Conservation (phyloP, 2,888 invertebrate species). For the Arenicola marina region DNA sequence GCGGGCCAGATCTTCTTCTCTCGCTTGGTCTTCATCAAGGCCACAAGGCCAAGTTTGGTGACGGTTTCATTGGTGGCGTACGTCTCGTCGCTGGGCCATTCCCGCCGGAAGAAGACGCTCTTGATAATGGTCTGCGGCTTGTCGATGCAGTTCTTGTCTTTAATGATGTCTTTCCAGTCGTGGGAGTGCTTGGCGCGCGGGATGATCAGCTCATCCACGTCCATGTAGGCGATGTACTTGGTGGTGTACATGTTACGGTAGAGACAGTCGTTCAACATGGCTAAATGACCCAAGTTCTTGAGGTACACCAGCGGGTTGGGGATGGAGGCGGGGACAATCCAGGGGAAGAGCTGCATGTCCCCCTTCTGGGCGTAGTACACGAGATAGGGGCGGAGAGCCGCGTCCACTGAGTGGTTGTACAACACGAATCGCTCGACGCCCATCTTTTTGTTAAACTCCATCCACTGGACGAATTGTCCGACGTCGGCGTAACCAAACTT, state of each 20-base stretch:
- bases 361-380: constrained; percentile 1
- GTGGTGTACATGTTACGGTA: constrained; percentile 45
- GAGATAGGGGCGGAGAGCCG: neutral
- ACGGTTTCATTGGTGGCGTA: neutral
- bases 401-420: constrained; percentile 6
- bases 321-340: neutral
- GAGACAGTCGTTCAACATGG: constrained; percentile 47
- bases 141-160: neutral
- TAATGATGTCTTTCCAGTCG: neutral
- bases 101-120: constrained; percentile 1
- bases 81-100: constrained; percentile 2
- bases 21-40: neutral
- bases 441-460: constrained; percentile 4
- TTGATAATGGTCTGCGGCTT: neutral
- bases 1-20: constrained; percentile 1
- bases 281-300: constrained; percentile 1
- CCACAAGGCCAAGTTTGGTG: neutral
- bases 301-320: constrained; percentile 1
- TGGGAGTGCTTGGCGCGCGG: neutral
- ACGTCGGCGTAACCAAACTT: constrained; percentile 5
- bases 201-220: constrained; percentile 49
- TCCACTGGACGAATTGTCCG: constrained; percentile 4
- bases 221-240: constrained; percentile 45
- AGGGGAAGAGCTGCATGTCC: neutral
- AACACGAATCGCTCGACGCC: neutral